Evolutionary conservation across 2,888 invertebrate genomes (phyloP).

Genomic region (Heliconius sara): DNA sequence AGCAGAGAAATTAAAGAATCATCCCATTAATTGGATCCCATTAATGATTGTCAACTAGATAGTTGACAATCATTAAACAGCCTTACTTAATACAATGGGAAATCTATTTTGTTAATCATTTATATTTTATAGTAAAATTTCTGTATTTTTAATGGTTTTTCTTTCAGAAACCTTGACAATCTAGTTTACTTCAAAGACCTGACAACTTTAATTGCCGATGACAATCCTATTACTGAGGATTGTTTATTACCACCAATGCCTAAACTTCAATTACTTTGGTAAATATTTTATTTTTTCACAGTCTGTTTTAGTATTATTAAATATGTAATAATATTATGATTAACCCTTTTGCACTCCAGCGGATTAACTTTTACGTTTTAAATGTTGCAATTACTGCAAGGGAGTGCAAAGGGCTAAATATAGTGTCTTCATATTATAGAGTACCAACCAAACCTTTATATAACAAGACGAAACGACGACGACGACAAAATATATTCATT

Average conservation of each 20-base stretch:
- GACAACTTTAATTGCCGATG: slow-evolving; percentile 91
- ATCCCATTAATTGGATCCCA: neutral
- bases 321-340: neutral
- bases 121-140: neutral
- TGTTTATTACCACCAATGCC: slow-evolving; percentile 89
- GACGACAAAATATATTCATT: no score
- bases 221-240: slow-evolving; percentile 88
- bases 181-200: slow-evolving; percentile 88
- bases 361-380: no score
- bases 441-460: no score
- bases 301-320: neutral
- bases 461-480: no score
- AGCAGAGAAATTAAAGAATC: no score
- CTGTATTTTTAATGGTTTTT: slow-evolving; percentile 13
- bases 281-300: neutral
- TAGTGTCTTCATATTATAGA: neutral
- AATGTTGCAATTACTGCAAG: no score
- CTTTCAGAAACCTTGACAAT: slow-evolving; percentile 89
- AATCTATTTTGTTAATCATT: neutral
- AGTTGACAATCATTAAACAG: neutral
- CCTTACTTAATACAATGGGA: neutral
- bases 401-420: neutral
- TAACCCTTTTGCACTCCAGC: no score
- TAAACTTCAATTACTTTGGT: slow-evolving; percentile 89
- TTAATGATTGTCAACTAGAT: no score